Evolutionary conservation across 2,113 vertebrate genomes (phyloP).

Genomic region (Pluvianellus socialis): DNA sequence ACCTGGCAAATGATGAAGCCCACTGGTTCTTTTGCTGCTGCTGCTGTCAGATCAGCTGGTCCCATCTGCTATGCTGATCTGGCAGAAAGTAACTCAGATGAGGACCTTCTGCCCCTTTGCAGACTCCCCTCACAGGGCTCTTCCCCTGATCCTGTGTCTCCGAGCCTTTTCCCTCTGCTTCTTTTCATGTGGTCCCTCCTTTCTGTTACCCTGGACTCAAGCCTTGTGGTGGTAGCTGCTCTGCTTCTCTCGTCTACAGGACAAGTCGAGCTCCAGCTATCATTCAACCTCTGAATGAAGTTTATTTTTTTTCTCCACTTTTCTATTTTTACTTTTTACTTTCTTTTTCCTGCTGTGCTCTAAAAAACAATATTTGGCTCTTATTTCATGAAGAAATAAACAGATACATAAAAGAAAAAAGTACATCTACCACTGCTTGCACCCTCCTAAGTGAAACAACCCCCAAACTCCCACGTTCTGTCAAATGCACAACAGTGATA

Average conservation of each 20-base stretch:
- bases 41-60: not conserved
- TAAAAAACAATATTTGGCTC: not conserved
- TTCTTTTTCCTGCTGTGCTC: not conserved
- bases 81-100: not conserved
- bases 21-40: not conserved
- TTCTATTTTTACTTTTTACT: not conserved
- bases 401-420: not conserved
- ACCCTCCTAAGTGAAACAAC: not conserved
- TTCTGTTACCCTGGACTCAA: not conserved
- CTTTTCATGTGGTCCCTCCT: not conserved
- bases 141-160: not conserved
- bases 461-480: not conserved
- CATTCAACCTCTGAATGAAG: not conserved
- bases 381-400: not conserved
- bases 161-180: not conserved
- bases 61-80: not conserved
- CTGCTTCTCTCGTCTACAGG: not conserved
- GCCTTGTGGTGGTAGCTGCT: not conserved
- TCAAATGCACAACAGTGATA: not conserved
- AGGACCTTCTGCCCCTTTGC: not conserved
- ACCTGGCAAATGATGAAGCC: not conserved
- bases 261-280: not conserved
- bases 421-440: not conserved
- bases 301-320: not conserved
- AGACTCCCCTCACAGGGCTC: rapidly evolving